Conservation (phyloP, 2,797 vertebrate genomes). For the Myotis planiceps region DNA sequence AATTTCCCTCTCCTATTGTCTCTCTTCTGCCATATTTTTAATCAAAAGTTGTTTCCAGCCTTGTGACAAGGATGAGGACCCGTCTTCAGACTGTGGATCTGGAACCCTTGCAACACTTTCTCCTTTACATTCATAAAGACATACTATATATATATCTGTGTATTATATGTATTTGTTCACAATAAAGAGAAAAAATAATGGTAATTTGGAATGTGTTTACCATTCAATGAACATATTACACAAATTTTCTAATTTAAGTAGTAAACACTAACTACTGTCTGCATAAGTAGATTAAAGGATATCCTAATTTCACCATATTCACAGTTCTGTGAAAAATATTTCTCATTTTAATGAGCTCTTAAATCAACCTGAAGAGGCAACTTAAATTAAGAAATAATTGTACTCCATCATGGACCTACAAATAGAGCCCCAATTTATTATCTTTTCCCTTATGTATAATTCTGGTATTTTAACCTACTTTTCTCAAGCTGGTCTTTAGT, state of each 20-base stretch:
- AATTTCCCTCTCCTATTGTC: not conserved
- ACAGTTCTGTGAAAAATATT: not conserved
- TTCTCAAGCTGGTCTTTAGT: not conserved
- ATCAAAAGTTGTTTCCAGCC: not conserved
- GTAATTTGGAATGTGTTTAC: not conserved
- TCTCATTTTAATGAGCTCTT: not conserved
- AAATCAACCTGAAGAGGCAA: not conserved
- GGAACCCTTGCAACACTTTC: not conserved
- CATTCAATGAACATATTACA: not conserved
- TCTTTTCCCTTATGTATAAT: not conserved
- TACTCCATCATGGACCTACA: not conserved
- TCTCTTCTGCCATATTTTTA: not conserved
- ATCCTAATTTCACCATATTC: not conserved
- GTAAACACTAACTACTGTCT: not conserved
- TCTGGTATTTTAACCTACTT: constrained; percentile 6
- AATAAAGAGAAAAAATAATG: constrained; percentile 14
- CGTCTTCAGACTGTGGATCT: not conserved
- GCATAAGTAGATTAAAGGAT: not conserved
- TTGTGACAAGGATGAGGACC: not conserved
- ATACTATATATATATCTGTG: not conserved
- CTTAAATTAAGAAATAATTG: not conserved
- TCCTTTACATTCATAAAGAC: not conserved
- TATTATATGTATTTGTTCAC: not conserved
- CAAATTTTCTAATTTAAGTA: not conserved
- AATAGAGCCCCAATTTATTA: not conserved